Base-by-base conservation (phyloP, 2,888 invertebrate genomes). In the Andrena camellia region DNA sequence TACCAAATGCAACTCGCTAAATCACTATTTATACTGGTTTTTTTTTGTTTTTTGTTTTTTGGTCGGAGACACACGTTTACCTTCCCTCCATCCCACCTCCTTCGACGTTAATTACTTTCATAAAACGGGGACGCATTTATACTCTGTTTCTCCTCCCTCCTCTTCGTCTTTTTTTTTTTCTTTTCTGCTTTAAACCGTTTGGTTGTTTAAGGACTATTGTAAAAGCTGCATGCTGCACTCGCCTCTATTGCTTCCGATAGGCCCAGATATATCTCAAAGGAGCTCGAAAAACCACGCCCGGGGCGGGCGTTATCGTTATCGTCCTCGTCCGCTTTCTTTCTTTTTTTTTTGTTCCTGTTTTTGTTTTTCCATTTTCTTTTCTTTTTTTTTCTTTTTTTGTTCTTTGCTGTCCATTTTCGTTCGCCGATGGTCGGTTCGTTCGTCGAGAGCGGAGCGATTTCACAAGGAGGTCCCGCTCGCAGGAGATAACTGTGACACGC, bases 161-260 rank as follows among this genome's bases (percentile, higher is more conserved):
- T 87, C 90, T 23, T 59, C 33, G 57, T 59, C 63, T 60, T 67
- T 42, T 52, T n/a, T 48, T n/a, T 57, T 50, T 68, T n/a, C n/a
- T n/a, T n/a, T n/a, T n/a, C n/a, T n/a, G n/a, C n/a, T n/a, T 54
- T 89, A 87, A 87, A 88, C 76, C 84, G 81, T 87, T 90, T 48
- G 42, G 60, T 71, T 72, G 67, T 66, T 73, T 66, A 81, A 91
- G 86, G 90, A 91, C 90, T 91, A 92, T 89, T 89, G 48, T 77
- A 90, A 91, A 93, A 93, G 91, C 91, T 90, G 91, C 88, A 90
- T 90, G 90, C 90, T 90, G 91, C 89, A 86, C 81, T 86, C 80
- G 88, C 87, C 86, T 88, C 91, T 93, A 92, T 93, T 92, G 92
- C 91, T 93, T 93, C 57, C 86, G 86, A 90, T 94, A 93, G 92